These are phyloP conservation scores for Phanerotoma sp. DNA, from an alignment of 2,888 invertebrate genomes.

Conservation along the genomic window DNA sequence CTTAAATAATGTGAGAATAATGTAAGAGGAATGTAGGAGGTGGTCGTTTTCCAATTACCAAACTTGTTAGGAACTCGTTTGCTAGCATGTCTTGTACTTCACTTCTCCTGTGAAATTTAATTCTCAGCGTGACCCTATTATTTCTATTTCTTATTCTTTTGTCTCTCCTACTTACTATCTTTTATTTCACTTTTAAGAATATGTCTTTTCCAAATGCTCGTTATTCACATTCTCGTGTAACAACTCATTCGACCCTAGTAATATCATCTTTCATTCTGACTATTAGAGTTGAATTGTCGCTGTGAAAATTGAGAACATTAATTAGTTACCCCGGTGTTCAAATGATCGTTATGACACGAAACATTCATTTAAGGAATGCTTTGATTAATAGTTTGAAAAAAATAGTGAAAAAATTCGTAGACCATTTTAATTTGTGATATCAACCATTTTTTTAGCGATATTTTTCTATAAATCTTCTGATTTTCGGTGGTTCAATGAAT, in stretches of 20 bases:
- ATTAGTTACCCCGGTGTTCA: background rate
- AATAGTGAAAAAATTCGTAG: too few species aligned
- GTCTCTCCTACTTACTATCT: background rate
- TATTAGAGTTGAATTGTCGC: constrained; percentile 8
- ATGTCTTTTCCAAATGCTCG: constrained; percentile 1
- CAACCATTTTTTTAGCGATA: too few species aligned
- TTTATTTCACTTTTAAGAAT: background rate
- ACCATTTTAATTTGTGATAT: too few species aligned
- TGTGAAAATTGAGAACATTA: background rate
- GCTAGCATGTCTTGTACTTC: constrained; percentile 27
- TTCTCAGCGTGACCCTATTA: constrained; percentile 25
- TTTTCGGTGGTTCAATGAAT: too few species aligned
- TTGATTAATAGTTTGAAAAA: too few species aligned
- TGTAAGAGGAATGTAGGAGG: constrained; percentile 4
- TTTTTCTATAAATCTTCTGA: too few species aligned
- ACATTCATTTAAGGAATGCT: background rate
- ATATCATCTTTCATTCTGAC: background rate
- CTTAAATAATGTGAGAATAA: constrained; percentile 27
- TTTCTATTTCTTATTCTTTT: constrained; percentile 4
- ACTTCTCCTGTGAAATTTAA: constrained; percentile 10
- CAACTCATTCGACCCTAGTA: constrained; percentile 2
- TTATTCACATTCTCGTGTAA: constrained; percentile 3
- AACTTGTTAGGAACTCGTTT: constrained; percentile 37
- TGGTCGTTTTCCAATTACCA: constrained; percentile 32
- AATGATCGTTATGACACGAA: background rate